Evolutionary conservation across 2,113 vertebrate genomes (phyloP), one percentile per base, ranked within the genome.

Genomic region (Anarrhichthys ocellatus): DNA sequence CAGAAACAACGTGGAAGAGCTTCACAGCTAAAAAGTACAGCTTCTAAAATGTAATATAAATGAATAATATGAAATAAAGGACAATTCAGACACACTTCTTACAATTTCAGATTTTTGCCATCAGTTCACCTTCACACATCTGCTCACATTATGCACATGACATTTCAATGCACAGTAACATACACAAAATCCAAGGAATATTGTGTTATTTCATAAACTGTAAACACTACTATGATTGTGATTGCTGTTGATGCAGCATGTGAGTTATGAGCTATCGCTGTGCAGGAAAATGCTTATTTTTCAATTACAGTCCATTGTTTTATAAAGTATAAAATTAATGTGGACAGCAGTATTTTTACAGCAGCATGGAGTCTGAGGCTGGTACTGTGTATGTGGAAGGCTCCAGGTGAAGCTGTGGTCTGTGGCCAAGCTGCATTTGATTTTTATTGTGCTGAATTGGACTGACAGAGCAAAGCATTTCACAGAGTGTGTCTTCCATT

Each of bases 391-490:
- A 67, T 32, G 77, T 20, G 68, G 64, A 82, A 73, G 69, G 88
- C 89, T 90, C 78, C 87, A 89, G 90, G 90, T 90, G 82, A 90
- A 84, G 70, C 54, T 66, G 80, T 44, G 79, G 66, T 87, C 78
- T 86, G 78, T 71, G 88, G 91, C 91, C 90, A 65, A 78, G 82
- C 74, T 71, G 71, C 13, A 44, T 90, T 87, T 91, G 90, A 91
- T 91, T 92, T 87, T 87, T 89, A 92, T 88, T 91, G 91, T 87
- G 84, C 87, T 80, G 89, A 93, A 92, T 93, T 79, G 90, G 89
- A 92, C 88, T 92, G 92, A 93, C 90, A 93, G 91, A 92, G 92
- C 88, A 95, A 93, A 94, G 91, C 89, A 88, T 91, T 93, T 90
- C 91, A 83, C 90, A 86, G 87, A 86, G 89, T 93, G 88, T 88